Evolutionary conservation across 92 coral and sea anemone genomes (phyloP), one percentile per base, ranked within the genome.

Genomic region (Zoanthus sansibaricus): DNA sequence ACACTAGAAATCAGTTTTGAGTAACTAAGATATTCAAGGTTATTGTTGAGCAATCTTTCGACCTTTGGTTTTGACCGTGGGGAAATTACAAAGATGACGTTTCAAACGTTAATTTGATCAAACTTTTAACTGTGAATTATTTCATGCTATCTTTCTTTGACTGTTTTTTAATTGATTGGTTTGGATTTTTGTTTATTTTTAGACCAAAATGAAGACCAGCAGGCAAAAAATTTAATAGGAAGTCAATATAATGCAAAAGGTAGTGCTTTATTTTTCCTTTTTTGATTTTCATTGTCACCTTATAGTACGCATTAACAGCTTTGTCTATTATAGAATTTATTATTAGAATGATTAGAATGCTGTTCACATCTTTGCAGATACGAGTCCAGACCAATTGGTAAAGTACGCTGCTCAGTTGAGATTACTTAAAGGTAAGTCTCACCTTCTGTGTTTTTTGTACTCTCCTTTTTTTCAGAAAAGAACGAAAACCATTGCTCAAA

Each of bases 361-460:
- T 17, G 30, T 17, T n/a, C 69, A 62, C 69, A 13, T 62, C 16
- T 62, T 5, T 14, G 25, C 69, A 67, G 85, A 64, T 30, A 47
- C 66, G 62, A 80, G 74, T 80, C 61, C 85, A 20, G 85, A 80
- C 7, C 85, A 66, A 47, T 47, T 80, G 44, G 75, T 47, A 49
- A 55, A 80, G 75, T 64, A 80, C 75, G 44, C 46, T 44, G 58
- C 59, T 17, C 85, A 64, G 15, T 13, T 80, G 21, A 64, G 73
- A 31, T 44, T 80, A 30, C 85, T 80, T 49, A 80, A 80, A 67
- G 85, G 85, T 80, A 49, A 4, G 85, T 14, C 14, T 18, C 42
- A 4, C 4, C 4, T 55, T 9, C 25, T 44, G 37, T 32, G 2
- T 6, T 56, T 37, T 1, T 49, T 7, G 55, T 49, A 1, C 3